Percentiles rank a stretch among this genome's conserved stretches.
Evolutionary conservation across 1,140 invertebrate genomes (phyloP).

Genomic region (Hermatobates lingyangjiaoensis): DNA sequence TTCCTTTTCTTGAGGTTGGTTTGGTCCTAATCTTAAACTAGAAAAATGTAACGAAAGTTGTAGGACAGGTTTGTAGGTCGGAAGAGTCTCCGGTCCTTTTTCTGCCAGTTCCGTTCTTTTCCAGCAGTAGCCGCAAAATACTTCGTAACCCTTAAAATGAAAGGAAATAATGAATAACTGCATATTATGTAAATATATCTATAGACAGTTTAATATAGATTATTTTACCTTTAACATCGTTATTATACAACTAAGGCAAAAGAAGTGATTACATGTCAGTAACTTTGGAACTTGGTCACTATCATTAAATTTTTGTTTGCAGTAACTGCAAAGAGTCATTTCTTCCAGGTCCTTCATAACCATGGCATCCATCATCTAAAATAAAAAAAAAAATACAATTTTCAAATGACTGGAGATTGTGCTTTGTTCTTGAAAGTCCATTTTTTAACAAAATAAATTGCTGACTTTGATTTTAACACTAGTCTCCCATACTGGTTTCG

Average conservation of each 20-base stretch:
- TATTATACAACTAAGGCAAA: slow-evolving; percentile 51
- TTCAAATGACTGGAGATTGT: too few relatives aligned
- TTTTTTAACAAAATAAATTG: too few relatives aligned
- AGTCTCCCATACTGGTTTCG: too few relatives aligned
- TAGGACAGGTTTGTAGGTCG: slow-evolving; percentile 41
- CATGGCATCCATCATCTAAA: slow-evolving; percentile 21
- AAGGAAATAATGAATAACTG: not conserved
- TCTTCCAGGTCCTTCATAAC: slow-evolving; percentile 36
- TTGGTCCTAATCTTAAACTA: slow-evolving; percentile 15
- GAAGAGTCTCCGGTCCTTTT: slow-evolving; percentile 38
- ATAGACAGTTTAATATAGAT: not conserved
- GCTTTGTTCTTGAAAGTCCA: too few relatives aligned
- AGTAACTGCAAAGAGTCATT: slow-evolving; percentile 45
- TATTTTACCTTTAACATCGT: slow-evolving; percentile 30
- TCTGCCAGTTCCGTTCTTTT: slow-evolving; percentile 40
- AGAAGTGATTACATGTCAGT: slow-evolving; percentile 52
- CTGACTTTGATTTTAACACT: too few relatives aligned
- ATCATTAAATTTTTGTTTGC: slow-evolving; percentile 48
- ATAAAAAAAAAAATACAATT: too few relatives aligned
- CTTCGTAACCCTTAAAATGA: slow-evolving; percentile 27
- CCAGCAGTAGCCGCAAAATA: slow-evolving; percentile 48
- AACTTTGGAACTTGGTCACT: slow-evolving; percentile 45
- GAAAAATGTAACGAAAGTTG: slow-evolving; percentile 16
- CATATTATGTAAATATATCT: not conserved
- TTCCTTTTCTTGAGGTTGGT: slow-evolving; percentile 28